Conservation (phyloP, 2,888 invertebrate species). For the Bugulina stolonifera region DNA sequence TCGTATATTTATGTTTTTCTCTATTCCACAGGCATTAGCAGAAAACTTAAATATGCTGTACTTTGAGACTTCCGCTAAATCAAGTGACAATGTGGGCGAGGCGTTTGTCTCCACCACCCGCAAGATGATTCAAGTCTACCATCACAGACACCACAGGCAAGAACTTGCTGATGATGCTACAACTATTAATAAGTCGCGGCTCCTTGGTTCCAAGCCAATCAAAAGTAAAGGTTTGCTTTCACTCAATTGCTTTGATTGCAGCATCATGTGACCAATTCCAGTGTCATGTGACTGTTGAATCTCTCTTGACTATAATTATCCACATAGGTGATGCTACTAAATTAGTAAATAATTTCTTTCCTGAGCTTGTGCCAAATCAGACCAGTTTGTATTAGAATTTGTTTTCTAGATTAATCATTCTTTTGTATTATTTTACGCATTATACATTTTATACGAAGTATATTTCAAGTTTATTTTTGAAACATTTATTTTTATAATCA, state of each 20-base stretch:
- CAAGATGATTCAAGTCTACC: not conserved
- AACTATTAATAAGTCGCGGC: not conserved
- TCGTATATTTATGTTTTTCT: not conserved
- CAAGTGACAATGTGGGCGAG: not conserved
- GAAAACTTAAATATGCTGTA: not conserved
- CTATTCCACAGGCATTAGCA: not conserved
- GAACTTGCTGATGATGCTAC: not conserved
- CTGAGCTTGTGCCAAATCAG: no score
- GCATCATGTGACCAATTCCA: not conserved
- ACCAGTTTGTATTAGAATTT: no score
- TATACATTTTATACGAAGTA: not conserved
- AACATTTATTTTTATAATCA: no score
- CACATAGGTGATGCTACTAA: no score
- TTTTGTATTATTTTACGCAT: not conserved
- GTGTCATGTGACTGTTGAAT: no score
- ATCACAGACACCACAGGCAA: not conserved
- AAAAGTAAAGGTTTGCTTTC: not conserved
- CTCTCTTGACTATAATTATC: no score
- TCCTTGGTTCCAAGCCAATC: not conserved
- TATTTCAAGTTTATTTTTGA: not conserved
- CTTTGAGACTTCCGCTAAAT: not conserved
- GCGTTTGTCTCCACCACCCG: not conserved
- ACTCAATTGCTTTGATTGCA: conserved; percentile 5
- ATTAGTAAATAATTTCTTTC: no score
- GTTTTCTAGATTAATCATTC: not conserved